Evolutionary conservation across 2,888 invertebrate species (phyloP).

Genomic region (Taphrorychus bicolor): DNA sequence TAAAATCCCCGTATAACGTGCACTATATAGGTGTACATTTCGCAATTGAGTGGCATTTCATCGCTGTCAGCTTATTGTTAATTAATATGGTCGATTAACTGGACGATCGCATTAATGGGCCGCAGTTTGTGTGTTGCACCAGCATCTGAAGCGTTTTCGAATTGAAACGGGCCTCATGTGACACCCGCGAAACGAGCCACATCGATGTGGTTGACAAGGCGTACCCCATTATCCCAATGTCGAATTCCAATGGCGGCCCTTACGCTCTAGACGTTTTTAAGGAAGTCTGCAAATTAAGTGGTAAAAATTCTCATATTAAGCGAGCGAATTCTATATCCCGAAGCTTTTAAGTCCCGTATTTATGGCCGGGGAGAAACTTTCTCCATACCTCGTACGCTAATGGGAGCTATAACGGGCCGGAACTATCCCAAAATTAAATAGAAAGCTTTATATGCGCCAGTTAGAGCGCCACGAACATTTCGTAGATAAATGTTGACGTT

Average conservation of each 20-base stretch:
- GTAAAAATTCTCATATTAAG: conserved; percentile 17
- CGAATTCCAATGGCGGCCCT: neutral
- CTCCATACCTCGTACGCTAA: conserved; percentile 31
- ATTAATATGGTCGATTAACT: conserved; percentile 50
- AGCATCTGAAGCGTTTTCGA: conserved; percentile 24
- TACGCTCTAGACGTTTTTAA: neutral
- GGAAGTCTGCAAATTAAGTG: neutral
- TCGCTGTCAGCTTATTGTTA: conserved; percentile 50
- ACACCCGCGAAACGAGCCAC: too few relatives aligned
- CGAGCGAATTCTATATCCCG: conserved; percentile 24
- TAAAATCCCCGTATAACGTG: conserved; percentile 14
- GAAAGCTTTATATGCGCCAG: conserved; percentile 41
- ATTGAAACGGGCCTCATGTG: conserved; percentile 38
- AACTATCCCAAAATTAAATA: conserved; percentile 41
- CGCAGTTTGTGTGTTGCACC: conserved; percentile 29
- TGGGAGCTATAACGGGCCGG: conserved; percentile 32
- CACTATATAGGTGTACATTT: neutral
- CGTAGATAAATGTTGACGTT: conserved; percentile 41
- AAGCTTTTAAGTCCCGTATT: conserved; percentile 36
- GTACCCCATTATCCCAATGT: too few relatives aligned
- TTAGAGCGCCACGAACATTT: conserved; percentile 29
- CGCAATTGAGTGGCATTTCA: conserved; percentile 18
- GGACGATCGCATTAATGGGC: conserved; percentile 44
- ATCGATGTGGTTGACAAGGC: too few relatives aligned
- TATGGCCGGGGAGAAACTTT: conserved; percentile 30